Evolutionary conservation across 64 coral and sea anemone species (phyloP), one percentile per base, ranked within the genome.

Genomic region (Stichodactyla helianthus): DNA sequence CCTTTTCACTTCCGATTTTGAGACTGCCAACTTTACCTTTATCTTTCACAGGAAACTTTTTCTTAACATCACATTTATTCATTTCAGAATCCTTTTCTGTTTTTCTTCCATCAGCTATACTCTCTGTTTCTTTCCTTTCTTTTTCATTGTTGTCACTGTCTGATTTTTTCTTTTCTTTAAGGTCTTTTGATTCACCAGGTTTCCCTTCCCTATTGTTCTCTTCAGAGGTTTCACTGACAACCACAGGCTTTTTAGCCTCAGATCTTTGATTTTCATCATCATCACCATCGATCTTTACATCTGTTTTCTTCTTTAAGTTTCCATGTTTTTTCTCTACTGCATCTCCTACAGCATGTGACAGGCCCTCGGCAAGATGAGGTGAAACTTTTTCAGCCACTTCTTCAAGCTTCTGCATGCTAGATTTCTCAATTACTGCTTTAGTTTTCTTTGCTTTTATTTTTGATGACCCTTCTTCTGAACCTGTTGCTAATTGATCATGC

Each of bases 341-440:
- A 84, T 84, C 55, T 19, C 83, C 83, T 2, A 60, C 83, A 22
- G 59, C 83, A 53, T 81, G 78, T 11, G 78, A 81, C 31, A 81
- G n/a, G 4, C 31, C 83, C 25, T 84, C 59, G 0, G 83, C 83
- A 22, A 84, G 17, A 31, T 63, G 54, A 31, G 83, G 83, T 35
- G 83, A 60, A 55, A 84, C 54, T 58, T 59, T 84, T 50, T 84
- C 59, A 18, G 54, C 83, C 44, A 84, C 54, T 63, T 84, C 83
- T 63, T 84, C 54, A 7, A 84, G 83, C 51, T 84, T 84, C 55
- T 84, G 83, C 83, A 84, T 84, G 28, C 83, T 84, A 8, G 83
- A 84, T 59, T 84, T 84, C 23, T 84, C 83, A 10, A 25, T 5
- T n/a, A 19, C 17, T 82, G 9, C 12, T 44, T 35, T 63, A 31